phyloP scores from a whole-genome alignment of 2,888 invertebrate species.

The Drosophila mayaguana region DNA sequence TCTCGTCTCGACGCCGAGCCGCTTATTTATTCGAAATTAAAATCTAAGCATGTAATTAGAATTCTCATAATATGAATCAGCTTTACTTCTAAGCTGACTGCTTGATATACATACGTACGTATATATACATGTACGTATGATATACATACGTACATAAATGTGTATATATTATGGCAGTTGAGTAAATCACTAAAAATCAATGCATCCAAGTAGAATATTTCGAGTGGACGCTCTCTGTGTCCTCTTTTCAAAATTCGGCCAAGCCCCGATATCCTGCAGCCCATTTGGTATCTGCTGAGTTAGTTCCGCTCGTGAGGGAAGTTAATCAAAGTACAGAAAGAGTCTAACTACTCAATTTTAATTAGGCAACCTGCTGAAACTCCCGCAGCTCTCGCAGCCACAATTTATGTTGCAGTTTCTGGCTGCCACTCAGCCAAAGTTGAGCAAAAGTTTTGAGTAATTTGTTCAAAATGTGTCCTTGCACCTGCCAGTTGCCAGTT shows the following conservation, averaged over 20 bases:
- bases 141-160: neutral
- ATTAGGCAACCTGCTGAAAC: slow-evolving; percentile 13
- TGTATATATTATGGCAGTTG: neutral
- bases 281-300: neutral
- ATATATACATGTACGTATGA: too few relatives aligned
- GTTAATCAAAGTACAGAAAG: neutral
- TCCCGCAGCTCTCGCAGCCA: neutral
- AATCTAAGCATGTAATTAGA: slow-evolving; percentile 13
- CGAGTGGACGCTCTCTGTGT: neutral
- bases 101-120: neutral
- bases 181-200: slow-evolving; percentile 1
- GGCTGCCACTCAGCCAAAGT: slow-evolving; percentile 15
- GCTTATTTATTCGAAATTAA: slow-evolving; percentile 39
- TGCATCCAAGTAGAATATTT: neutral
- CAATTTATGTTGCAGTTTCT: slow-evolving; percentile 5
- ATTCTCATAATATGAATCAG: neutral
- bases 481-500: slow-evolving; percentile 12
- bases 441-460: slow-evolving; percentile 16
- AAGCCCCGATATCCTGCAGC: neutral
- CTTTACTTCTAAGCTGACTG: neutral
- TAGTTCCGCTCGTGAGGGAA: neutral
- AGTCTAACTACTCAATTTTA: slow-evolving; percentile 19
- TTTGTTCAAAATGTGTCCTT: slow-evolving; percentile 11
- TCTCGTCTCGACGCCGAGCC: slow-evolving; percentile 13
- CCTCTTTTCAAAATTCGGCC: neutral